phyloP scores from a whole-genome alignment of 1,140 invertebrate genomes.

The Habropoda laboriosa region DNA sequence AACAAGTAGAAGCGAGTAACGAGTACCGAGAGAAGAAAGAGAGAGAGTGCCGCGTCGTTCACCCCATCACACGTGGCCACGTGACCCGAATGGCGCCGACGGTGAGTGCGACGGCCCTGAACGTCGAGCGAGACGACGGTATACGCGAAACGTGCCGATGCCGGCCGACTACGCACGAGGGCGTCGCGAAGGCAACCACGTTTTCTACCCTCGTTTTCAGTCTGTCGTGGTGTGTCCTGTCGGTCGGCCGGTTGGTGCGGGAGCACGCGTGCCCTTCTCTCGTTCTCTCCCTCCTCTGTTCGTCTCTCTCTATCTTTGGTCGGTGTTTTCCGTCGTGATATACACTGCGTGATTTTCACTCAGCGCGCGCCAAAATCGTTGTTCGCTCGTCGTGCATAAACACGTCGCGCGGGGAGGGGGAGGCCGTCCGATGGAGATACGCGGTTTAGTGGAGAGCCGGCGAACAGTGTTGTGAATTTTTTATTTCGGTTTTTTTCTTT shows the following conservation, averaged over 20 bases:
- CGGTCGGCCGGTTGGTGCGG: conserved; percentile 56
- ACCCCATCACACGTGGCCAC: conserved; percentile 34
- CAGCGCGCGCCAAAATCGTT: conserved; percentile 1
- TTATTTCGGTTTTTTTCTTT: neutral
- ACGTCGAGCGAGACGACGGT: conserved; percentile 17
- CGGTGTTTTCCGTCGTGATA: conserved; percentile 11
- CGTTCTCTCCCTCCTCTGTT: conserved; percentile 44
- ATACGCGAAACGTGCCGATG: conserved; percentile 48
- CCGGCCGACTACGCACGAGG: conserved; percentile 72
- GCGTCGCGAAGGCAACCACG: conserved; percentile 79
- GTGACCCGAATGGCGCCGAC: conserved; percentile 62
- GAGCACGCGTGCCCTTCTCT: conserved; percentile 50
- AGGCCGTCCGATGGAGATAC: conserved; percentile 5
- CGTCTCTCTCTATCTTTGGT: conserved; percentile 24
- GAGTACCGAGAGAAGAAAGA: neutral
- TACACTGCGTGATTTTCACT: conserved; percentile 15
- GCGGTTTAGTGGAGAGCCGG: conserved; percentile 14
- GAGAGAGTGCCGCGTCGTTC: conserved; percentile 15
- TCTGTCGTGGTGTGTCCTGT: conserved; percentile 74
- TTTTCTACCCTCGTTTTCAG: conserved; percentile 80
- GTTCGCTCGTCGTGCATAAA: neutral
- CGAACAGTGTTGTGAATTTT: conserved; percentile 36
- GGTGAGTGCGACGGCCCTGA: conserved; percentile 59
- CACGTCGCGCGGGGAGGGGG: conserved; percentile 20
- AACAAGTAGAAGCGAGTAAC: neutral